Conservation (phyloP, 1,140 invertebrate species). For the Drosophila tristis region DNA sequence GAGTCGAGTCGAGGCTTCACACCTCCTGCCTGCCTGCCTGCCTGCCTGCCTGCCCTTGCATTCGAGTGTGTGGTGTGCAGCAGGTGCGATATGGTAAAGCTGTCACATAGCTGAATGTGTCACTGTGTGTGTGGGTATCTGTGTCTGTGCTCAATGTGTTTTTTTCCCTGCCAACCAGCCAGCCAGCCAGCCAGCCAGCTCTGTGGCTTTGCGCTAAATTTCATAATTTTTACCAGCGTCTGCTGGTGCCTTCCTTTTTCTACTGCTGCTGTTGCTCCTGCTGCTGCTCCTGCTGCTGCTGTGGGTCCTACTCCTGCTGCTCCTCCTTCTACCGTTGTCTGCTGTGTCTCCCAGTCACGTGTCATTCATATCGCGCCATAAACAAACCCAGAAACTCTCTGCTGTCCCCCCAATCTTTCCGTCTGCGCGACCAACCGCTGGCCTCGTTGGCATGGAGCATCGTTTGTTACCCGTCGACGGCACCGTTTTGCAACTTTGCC, state of each 20-base stretch:
- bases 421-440: background rate
- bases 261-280: conserved; percentile 1
- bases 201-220: conserved; percentile 78
- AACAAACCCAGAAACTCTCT: conserved; percentile 58
- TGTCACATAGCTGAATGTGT: conserved; percentile 50
- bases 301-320: conserved; percentile 6
- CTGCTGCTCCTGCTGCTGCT: background rate
- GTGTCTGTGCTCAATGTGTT: conserved; percentile 24
- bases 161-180: conserved; percentile 32
- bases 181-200: conserved; percentile 13
- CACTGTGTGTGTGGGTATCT: conserved; percentile 4
- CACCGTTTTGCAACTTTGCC: conserved; percentile 31
- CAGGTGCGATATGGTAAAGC: conserved; percentile 74
- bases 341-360: conserved; percentile 69
- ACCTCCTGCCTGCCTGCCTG: background rate
- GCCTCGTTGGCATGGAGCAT: conserved; percentile 62
- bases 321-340: conserved; percentile 19
- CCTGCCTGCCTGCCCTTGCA: conserved; percentile 2
- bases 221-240: conserved; percentile 70
- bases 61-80: conserved; percentile 48
- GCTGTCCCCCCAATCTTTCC: background rate
- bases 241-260: conserved; percentile 27
- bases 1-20: background rate
- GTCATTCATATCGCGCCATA: conserved; percentile 78
- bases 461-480: conserved; percentile 59